These are phyloP conservation scores for Vireo altiloquus DNA, from an alignment of 2,113 vertebrate genomes.

Conservation along the genomic window DNA sequence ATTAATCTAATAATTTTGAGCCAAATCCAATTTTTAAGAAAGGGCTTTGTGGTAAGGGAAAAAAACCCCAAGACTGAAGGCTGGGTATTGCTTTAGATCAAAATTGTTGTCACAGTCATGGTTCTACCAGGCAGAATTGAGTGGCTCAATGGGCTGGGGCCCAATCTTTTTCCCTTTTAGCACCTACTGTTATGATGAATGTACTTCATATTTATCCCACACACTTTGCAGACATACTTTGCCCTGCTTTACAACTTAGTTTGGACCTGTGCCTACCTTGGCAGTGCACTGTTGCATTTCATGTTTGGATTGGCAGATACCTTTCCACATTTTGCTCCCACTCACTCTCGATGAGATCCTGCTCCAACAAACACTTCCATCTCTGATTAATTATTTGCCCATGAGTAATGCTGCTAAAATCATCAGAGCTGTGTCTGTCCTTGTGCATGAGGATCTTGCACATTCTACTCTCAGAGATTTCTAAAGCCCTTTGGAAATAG, in stretches of 20 bases:
- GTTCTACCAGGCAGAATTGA: neutral
- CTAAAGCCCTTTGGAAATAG: neutral
- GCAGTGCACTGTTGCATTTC: slow-evolving; percentile 26
- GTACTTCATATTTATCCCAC: neutral
- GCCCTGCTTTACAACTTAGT: neutral
- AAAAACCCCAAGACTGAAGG: neutral
- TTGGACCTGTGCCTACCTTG: slow-evolving; percentile 6
- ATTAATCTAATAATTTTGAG: neutral
- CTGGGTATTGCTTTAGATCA: neutral
- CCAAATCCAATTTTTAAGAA: neutral
- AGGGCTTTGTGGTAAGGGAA: neutral
- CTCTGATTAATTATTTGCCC: slow-evolving; percentile 39
- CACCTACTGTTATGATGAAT: neutral
- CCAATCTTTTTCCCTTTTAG: neutral
- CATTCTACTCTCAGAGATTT: neutral
- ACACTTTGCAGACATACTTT: neutral
- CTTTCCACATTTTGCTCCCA: neutral
- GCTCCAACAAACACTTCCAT: neutral
- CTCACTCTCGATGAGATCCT: neutral
- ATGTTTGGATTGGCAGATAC: slow-evolving; percentile 40
- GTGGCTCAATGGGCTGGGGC: neutral
- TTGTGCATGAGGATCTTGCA: neutral
- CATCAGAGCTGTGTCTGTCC: neutral
- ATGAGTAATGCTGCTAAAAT: slow-evolving; percentile 7
- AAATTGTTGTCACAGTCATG: neutral